A percentile compares a stretch with the other conserved stretches of the same genome.
These are phyloP conservation scores for Cyprinodon diabolis DNA, from an alignment of 2,797 vertebrate species.

Conservation along the genomic window DNA sequence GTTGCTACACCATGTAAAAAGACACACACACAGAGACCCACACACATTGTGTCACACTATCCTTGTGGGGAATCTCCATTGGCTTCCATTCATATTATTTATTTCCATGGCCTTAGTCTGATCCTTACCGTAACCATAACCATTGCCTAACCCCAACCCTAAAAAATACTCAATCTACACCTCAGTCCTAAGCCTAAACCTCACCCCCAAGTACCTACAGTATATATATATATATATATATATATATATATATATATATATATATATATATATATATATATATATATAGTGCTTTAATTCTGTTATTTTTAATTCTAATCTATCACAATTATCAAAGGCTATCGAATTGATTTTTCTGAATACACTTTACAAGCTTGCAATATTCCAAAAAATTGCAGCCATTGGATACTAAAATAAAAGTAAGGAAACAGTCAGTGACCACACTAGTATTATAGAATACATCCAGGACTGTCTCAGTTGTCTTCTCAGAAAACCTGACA, in stretches of 20 bases:
- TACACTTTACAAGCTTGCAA: background rate
- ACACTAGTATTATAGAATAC: constrained; percentile 5
- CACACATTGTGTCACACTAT: too few relatives aligned
- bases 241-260: background rate
- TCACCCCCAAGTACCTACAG: too few relatives aligned
- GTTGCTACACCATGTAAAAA: background rate
- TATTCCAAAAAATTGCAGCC: background rate
- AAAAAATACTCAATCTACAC: too few relatives aligned
- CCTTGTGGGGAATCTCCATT: too few relatives aligned
- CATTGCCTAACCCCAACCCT: too few relatives aligned
- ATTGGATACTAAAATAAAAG: background rate
- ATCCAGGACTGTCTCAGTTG: background rate
- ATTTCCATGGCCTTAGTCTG: too few relatives aligned
- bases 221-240: too few relatives aligned
- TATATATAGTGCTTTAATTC: background rate
- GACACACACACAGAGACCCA: background rate
- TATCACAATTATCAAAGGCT: too few relatives aligned
- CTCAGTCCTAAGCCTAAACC: too few relatives aligned
- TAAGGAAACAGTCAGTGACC: background rate
- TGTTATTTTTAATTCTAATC: background rate
- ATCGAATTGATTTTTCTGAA: background rate
- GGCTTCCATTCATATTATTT: too few relatives aligned
- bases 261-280: background rate
- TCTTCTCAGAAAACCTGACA: constrained; percentile 5
- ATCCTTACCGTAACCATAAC: too few relatives aligned